Conservation (phyloP, 2,888 invertebrate genomes). For the Himalopsyche anomala region DNA sequence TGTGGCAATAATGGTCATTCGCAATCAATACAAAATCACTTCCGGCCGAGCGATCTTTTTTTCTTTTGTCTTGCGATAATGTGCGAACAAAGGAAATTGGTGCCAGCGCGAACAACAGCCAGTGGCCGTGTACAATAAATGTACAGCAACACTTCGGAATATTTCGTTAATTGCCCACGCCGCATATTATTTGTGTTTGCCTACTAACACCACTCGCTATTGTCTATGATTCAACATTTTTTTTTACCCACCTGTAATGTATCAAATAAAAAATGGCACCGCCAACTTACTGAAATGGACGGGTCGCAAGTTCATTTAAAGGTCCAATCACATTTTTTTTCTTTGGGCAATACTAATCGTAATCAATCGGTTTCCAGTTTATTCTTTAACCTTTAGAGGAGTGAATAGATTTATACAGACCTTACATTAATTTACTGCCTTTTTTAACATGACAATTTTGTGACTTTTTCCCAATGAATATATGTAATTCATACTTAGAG, state of each 20-base stretch:
- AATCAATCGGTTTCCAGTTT: too few relatives aligned
- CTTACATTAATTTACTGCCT: too few relatives aligned
- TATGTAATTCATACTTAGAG: too few relatives aligned
- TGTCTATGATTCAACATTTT: conserved; percentile 17
- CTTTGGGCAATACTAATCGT: too few relatives aligned
- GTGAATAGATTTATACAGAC: too few relatives aligned
- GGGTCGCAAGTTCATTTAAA: too few relatives aligned
- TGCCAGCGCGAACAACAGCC: background rate
- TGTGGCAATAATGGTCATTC: background rate
- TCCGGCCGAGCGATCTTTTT: conserved; percentile 8
- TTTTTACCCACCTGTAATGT: background rate
- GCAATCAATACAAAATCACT: conserved; percentile 24
- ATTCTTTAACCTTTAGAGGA: too few relatives aligned
- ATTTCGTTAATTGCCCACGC: conserved; percentile 16
- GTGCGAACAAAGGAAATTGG: conserved; percentile 21
- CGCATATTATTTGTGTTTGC: background rate
- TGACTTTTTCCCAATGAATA: too few relatives aligned
- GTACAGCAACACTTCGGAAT: background rate
- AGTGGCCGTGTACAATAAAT: background rate
- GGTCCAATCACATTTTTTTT: too few relatives aligned
- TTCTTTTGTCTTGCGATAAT: conserved; percentile 11
- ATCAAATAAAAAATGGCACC: background rate
- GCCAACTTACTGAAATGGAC: background rate
- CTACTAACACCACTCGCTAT: background rate
- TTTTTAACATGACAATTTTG: too few relatives aligned